A percentile compares a stretch with the other conserved stretches of the same genome.
phyloP scores from a whole-genome alignment of 37 sponge, comb jelly and placozoan genomes.

The Tethya wilhelma region DNA sequence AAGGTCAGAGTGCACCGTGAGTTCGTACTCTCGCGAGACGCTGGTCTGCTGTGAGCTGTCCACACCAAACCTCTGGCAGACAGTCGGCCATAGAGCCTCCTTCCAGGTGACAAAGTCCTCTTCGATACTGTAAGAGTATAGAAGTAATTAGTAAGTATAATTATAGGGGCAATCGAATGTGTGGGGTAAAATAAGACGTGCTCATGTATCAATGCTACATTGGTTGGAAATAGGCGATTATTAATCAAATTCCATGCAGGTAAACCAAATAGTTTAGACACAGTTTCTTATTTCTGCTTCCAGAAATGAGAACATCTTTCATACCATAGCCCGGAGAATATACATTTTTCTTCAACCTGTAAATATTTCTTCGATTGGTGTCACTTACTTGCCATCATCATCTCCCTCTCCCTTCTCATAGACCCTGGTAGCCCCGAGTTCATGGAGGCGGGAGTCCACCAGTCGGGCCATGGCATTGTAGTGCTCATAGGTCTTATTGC shows the following conservation, averaged over 20 bases:
- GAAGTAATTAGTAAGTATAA: background rate
- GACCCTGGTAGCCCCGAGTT: constrained; percentile 79
- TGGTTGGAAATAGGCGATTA: no score
- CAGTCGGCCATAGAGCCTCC: constrained; percentile 84
- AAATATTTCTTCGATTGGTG: background rate
- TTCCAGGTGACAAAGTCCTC: constrained; percentile 98
- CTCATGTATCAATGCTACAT: no score
- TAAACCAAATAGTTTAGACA: no score
- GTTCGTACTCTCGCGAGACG: constrained; percentile 67
- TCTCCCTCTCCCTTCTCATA: constrained; percentile 91
- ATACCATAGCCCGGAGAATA: background rate
- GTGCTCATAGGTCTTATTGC: constrained; percentile 99
- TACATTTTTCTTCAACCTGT: background rate
- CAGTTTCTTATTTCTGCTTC: no score
- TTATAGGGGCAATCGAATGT: background rate
- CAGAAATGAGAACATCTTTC: no score
- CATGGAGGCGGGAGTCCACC: constrained; percentile 77
- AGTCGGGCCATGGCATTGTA: constrained; percentile 89
- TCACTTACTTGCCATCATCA: constrained; percentile 92
- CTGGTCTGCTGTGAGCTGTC: constrained; percentile 37
- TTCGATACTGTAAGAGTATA: constrained; percentile 78
- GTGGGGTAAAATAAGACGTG: no score
- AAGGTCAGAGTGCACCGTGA: constrained; percentile 60
- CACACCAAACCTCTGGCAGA: constrained; percentile 78
- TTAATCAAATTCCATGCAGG: no score